Evolutionary conservation across 2,888 invertebrate species (phyloP), one percentile per base, ranked within the genome.

Genomic region (Leptarthrus brevirostris): DNA sequence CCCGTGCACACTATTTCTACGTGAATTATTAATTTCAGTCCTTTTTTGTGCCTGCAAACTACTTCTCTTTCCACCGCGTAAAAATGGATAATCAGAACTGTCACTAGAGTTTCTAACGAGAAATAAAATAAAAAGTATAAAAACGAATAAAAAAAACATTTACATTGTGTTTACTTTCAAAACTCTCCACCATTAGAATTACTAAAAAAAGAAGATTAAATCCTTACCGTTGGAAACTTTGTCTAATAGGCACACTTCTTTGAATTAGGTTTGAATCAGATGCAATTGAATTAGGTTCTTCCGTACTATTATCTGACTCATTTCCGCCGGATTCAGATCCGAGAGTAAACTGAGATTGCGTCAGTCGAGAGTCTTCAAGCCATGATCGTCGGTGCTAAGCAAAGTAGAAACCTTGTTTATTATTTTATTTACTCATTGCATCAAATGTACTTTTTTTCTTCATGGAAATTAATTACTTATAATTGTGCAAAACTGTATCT

Each of bases 251-350:
- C 81, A 87, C 78, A 75, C 82, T 80, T 74, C 87, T 85, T 86
- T 89, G 74, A 82, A 88, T 75, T 36, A 83, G 74, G 76, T 86
- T 83, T 75, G 88, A 88, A 75, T 89, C 89, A 1, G 88, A 83
- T 6, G 82, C 82, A 54, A 83, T 81, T 2, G 86, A 85, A 40
- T 80, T 79, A 8, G 85, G 84, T 75, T 90, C 93, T 79, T 93
- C 92, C 56, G 87, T 87, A 77, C 93, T 93, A 61, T 90, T 92
- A 80, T 94, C 94, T 0, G 94, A 94, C 82, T 93, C 93, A 79
- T 90, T 90, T 24, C 89, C 90, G 16, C 91, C 92, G 0, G 93
- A 93, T 81, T 90, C 90, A 3, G 90, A 90, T 24, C 90, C 90
- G 61, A 90, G 83, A 3, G 90, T 89, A 75, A 90, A 86, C 79